These are phyloP conservation scores for Bufo bufo DNA, from an alignment of 2,113 vertebrate genomes.

Conservation along the genomic window DNA sequence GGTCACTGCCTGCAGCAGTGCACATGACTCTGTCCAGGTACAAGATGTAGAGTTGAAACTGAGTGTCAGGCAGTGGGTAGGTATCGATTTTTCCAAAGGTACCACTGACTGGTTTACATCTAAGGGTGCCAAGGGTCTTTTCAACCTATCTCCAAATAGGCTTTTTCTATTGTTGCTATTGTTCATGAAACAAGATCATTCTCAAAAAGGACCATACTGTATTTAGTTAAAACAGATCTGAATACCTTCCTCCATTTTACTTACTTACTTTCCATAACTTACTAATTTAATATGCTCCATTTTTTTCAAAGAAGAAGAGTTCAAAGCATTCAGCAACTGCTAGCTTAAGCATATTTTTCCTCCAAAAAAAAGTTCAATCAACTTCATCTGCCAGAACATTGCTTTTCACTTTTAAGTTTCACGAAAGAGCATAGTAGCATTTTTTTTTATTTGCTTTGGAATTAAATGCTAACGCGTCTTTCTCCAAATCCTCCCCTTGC, in stretches of 20 bases:
- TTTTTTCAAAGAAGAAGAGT: conserved; percentile 69
- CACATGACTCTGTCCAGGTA: too few species aligned
- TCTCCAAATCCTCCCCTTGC: conserved; percentile 33
- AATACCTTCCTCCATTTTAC: conserved; percentile 46
- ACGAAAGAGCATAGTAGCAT: not conserved
- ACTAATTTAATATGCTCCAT: conserved; percentile 66
- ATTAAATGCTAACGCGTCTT: not conserved
- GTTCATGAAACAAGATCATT: not conserved
- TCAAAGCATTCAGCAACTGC: conserved; percentile 66
- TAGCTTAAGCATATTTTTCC: conserved; percentile 68
- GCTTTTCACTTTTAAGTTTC: conserved; percentile 51
- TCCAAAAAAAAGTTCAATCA: conserved; percentile 60
- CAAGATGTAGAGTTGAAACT: too few species aligned
- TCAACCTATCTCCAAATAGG: not conserved
- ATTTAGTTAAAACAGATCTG: not conserved
- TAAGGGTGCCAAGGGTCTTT: too few species aligned
- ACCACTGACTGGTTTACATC: too few species aligned
- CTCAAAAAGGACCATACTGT: not conserved
- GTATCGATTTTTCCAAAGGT: too few species aligned
- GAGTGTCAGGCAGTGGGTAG: too few species aligned
- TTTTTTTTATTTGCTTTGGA: conserved; percentile 39
- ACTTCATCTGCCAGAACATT: conserved; percentile 62
- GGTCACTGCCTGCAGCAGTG: too few species aligned
- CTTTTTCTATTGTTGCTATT: not conserved
- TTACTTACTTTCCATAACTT: conserved; percentile 67